Base-by-base conservation (phyloP, 2,113 vertebrate genomes). In the Hemibagrus wyckioides region DNA sequence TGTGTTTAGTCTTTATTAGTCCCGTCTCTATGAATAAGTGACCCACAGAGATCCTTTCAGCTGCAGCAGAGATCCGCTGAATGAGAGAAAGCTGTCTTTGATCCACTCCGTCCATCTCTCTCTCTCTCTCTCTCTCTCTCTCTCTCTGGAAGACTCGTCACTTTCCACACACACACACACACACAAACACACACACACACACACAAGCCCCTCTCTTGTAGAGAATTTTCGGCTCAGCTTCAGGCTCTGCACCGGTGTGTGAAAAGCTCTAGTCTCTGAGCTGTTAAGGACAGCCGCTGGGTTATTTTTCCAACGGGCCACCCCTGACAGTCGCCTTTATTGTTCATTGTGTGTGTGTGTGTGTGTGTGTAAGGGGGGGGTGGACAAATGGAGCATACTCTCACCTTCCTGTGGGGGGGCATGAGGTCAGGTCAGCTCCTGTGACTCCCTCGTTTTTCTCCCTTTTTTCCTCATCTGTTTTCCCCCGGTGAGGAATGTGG, bases 311-410 rank as follows among this genome's bases (percentile, higher is more conserved):
- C 95, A 96, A 90, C 87, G 91, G 94, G 95, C 94, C 91, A 94
- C 93, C 95, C 91, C 89, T 95, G 95, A 97, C 96, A 97, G 95
- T 96, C 95, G 94, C 96, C 94, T 95, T 97, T 96, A 97, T 96
- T 96, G 93, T 95, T 95, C 95, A 97, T 98, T 98, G 65, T 33
- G 71, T 81, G 71, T 73, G 77, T 54, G 83, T 87, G 63, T 3
- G 69, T 82, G 81, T 67, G 30, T 56, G 85, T 14, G 65, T 69
- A 67, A 39, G 75, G 17, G 76, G 41, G 87, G 71, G 91, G 92
- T 94, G 94, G 95, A 94, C 95, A 96, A 97, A 96, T 97, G 95
- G 93, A 95, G 94, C 94, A 95, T 94, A 94, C 93, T 96, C 94
- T 94, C 93, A 96, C 95, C 95, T 96, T 97, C 95, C 94, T 92